Percentiles rank a stretch among this genome's conserved stretches.
Evolutionary conservation across 2,113 vertebrate genomes (phyloP).

Genomic region (Ascaphus truei): DNA sequence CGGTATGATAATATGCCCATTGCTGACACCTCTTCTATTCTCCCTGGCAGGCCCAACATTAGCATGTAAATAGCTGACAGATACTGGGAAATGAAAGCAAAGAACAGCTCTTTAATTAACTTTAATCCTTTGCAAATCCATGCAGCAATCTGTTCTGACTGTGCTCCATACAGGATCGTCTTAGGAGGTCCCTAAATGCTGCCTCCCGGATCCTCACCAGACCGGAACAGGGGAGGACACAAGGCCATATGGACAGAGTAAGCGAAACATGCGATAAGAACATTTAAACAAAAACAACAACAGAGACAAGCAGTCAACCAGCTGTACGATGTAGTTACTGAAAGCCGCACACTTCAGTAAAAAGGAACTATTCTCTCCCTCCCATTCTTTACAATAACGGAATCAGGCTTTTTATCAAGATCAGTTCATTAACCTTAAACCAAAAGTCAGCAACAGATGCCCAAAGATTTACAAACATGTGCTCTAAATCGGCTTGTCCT

Average conservation of each 20-base stretch:
- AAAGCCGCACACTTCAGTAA: no score
- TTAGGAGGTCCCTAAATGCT: slow-evolving; percentile 46
- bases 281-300: no score
- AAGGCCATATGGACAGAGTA: not conserved
- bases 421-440: no score
- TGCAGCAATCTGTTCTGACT: slow-evolving; percentile 55
- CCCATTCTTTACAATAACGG: no score
- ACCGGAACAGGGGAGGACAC: slow-evolving; percentile 10
- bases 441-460: no score
- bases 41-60: slow-evolving; percentile 54
- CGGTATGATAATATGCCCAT: slow-evolving; percentile 40
- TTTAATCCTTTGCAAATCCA: slow-evolving; percentile 65
- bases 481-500: no score
- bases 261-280: not conserved
- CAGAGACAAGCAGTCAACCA: no score
- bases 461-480: no score
- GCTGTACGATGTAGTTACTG: no score
- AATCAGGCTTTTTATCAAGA: no score
- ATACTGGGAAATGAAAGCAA: slow-evolving; percentile 55
- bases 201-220: slow-evolving; percentile 40
- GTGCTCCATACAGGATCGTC: slow-evolving; percentile 44
- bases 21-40: slow-evolving; percentile 52
- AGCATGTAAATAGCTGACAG: slow-evolving; percentile 73
- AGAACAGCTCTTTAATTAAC: slow-evolving; percentile 68
- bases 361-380: no score